Evolutionary conservation across 1,140 invertebrate species (phyloP).

Genomic region (Drosophila baimaii): DNA sequence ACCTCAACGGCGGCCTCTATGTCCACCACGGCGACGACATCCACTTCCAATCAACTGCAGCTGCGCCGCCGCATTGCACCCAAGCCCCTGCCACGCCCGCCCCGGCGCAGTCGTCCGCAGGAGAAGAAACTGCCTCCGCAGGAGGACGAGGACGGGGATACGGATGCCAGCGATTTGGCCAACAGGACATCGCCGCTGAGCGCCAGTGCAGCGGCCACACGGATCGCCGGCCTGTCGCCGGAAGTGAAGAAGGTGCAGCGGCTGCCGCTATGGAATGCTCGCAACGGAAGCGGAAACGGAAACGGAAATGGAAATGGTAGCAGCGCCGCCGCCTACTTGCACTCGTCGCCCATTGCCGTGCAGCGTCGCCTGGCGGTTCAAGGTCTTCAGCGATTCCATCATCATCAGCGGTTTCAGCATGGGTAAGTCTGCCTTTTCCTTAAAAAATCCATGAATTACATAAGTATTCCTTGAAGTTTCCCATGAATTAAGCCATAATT

Average conservation of each 20-base stretch:
- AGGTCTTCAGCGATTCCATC: constrained; percentile 5
- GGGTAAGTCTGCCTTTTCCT: constrained; percentile 23
- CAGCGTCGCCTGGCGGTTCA: constrained; percentile 5
- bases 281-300: constrained; percentile 9
- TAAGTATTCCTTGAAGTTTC: too few species aligned
- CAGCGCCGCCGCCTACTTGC: constrained; percentile 3
- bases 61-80: constrained; percentile 50
- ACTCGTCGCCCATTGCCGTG: constrained; percentile 14
- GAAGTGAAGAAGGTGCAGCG: constrained; percentile 75
- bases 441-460: neutral
- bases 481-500: too few species aligned
- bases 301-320: constrained; percentile 10
- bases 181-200: constrained; percentile 69
- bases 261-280: constrained; percentile 64
- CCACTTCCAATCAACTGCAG: constrained; percentile 35
- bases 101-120: constrained; percentile 50
- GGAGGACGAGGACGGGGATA: constrained; percentile 44
- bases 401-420: constrained; percentile 7
- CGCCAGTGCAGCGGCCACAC: constrained; percentile 68
- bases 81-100: constrained; percentile 52
- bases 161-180: constrained; percentile 73
- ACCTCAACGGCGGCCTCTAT: constrained; percentile 1
- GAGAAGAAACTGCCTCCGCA: neutral
- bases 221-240: constrained; percentile 71
- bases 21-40: constrained; percentile 9